phyloP scores from a whole-genome alignment of 1,140 invertebrate genomes.

The Mylabris phalerata region DNA sequence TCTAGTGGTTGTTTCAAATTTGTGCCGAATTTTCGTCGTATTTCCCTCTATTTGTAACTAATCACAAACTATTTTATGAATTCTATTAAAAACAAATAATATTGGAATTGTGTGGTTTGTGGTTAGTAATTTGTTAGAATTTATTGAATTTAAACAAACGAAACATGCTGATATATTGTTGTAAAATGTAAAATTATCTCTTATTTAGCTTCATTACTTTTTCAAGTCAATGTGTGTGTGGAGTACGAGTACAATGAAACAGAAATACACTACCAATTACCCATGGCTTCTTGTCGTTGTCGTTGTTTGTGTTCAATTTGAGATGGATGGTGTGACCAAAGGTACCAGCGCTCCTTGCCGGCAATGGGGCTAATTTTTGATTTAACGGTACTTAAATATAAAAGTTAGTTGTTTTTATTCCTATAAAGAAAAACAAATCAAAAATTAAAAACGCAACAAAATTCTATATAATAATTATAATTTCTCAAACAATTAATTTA shows the following conservation, averaged over 20 bases:
- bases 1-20: too few species aligned
- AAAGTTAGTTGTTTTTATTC: conserved; percentile 20
- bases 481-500: neutral
- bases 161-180: neutral
- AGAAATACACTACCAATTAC: conserved; percentile 17
- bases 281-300: conserved; percentile 5
- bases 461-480: neutral
- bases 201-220: conserved; percentile 38
- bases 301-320: conserved; percentile 1
- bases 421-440: neutral
- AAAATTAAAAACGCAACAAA: neutral
- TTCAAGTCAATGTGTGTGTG: conserved; percentile 27
- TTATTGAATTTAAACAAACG: neutral
- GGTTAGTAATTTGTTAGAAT: conserved; percentile 6
- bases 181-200: conserved; percentile 28
- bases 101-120: neutral
- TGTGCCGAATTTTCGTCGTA: too few species aligned
- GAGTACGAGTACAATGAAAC: conserved; percentile 14
- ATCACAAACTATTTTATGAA: conserved; percentile 2
- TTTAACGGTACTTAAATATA: conserved; percentile 33
- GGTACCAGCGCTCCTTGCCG: conserved; percentile 12
- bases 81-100: too few species aligned
- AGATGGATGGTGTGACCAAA: conserved; percentile 4
- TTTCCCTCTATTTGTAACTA: neutral
- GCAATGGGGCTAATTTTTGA: conserved; percentile 30